Evolutionary conservation across 2,113 vertebrate species (phyloP).

Genomic region (Tachysurus vachellii): DNA sequence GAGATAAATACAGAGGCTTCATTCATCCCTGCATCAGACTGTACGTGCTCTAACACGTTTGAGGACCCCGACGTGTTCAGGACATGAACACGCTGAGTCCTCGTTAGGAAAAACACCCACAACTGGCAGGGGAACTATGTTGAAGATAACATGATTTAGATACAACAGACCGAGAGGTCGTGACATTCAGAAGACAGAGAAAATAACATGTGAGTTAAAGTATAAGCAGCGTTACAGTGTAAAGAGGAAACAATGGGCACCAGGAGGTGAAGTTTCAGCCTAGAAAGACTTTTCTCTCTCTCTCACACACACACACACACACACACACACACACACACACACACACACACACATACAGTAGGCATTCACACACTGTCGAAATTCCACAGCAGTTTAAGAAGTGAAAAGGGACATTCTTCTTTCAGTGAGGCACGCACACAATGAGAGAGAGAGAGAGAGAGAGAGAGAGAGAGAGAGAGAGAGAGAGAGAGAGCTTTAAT

Average conservation of each 20-base stretch:
- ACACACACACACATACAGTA: constrained; percentile 14
- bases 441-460: not conserved
- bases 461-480: not conserved
- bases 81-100: not conserved
- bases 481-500: not conserved
- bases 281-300: not conserved
- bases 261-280: not conserved
- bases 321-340: not conserved
- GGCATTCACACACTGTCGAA: not conserved
- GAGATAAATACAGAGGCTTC: constrained; percentile 7
- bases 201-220: fast-evolving
- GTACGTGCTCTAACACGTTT: not conserved
- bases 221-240: no score
- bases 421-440: constrained; percentile 52
- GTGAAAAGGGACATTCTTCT: constrained; percentile 71
- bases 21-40: constrained; percentile 18
- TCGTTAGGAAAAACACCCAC: not conserved
- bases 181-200: not conserved
- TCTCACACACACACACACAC: not conserved
- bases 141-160: no score
- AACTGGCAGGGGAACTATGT: not conserved
- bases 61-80: not conserved
- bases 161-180: not conserved
- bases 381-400: constrained; percentile 44
- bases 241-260: not conserved